Percentiles rank a stretch among this genome's conserved stretches.
phyloP scores from a whole-genome alignment of 92 coral and sea anemone genomes.

The Phenganax stokvisi region DNA sequence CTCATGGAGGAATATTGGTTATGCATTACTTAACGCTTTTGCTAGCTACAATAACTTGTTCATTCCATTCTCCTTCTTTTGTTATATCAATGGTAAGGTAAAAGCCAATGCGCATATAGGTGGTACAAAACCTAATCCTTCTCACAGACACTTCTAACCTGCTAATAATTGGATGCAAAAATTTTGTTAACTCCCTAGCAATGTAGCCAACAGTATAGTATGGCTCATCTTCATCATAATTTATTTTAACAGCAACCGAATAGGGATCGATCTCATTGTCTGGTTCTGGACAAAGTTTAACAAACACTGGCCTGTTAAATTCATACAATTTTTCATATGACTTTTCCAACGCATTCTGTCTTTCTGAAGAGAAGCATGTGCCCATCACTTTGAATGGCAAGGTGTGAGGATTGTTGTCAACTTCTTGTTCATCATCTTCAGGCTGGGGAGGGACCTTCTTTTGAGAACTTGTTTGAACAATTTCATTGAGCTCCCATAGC shows the following conservation, averaged over 20 bases:
- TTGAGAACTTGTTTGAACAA: background rate
- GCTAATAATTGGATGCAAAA: constrained; percentile 9
- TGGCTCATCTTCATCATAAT: constrained; percentile 4
- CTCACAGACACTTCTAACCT: constrained; percentile 9
- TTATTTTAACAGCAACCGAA: constrained; percentile 1
- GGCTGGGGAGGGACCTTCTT: background rate
- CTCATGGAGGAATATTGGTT: no score
- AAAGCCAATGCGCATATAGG: constrained; percentile 43
- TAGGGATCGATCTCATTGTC: background rate
- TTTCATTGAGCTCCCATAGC: background rate
- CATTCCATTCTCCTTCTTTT: constrained; percentile 38
- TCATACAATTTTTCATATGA: constrained; percentile 7
- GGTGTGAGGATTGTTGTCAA: constrained; percentile 1
- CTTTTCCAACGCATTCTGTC: constrained; percentile 13
- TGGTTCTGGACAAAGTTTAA: constrained; percentile 8
- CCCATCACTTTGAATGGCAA: constrained; percentile 24
- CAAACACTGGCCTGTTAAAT: constrained; percentile 8
- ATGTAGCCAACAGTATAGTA: constrained; percentile 17
- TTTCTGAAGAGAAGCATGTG: background rate
- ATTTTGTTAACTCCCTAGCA: constrained; percentile 6
- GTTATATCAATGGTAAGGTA: constrained; percentile 39
- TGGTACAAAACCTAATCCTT: constrained; percentile 37
- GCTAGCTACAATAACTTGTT: constrained; percentile 44
- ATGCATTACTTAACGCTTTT: constrained; percentile 33
- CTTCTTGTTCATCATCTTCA: background rate